Base-by-base conservation (phyloP, 1,140 invertebrate genomes). In the Ooceraea biroi region DNA sequence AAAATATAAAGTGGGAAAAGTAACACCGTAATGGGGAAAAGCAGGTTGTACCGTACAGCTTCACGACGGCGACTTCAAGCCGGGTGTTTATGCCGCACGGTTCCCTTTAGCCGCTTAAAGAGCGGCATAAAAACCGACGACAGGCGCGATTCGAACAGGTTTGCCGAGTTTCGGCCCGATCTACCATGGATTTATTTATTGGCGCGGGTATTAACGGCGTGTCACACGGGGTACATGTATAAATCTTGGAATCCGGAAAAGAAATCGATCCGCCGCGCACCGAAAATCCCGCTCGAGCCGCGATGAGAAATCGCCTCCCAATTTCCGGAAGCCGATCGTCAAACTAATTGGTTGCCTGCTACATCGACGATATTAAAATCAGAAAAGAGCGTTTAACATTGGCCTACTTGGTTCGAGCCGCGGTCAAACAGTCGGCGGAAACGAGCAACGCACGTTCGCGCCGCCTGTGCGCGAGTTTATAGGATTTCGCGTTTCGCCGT, bases 171-270 rank as follows among this genome's bases (percentile, higher is more conserved):
- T 58, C 46, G 60, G 19, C n/a, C 65, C 22, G 52, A 66, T 85
- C 22, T 44, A 63, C 65, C 82, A 36, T 78, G 46, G 36, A 78
- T 78, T 84, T 78, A 78, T 78, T 84, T 78, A 77, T 72, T 41
- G 27, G 10, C 60, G 44, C 22, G 25, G 46, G 44, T 50, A 73
- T 60, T 82, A 61, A 87, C 46, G 57, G 60, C 66, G 85, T 36
- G 36, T 36, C 36, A 7, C 19, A 44, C 60, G 2, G 30, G 12
- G 48, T 25, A 61, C 7, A 2, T 36, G 36, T 78, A 60, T 86
- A 66, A 86, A 86, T 87, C 80, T 41, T 30, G 14, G 63, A 87
- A 84, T 74, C 19, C 69, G 74, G 25, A 68, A 71, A 69, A 48
- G 41, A 72, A 72, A 72, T 73, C 85, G 85, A 69, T 27, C 41